These are phyloP conservation scores for Tuta absoluta DNA, from an alignment of 2,888 invertebrate genomes.

Conservation along the genomic window DNA sequence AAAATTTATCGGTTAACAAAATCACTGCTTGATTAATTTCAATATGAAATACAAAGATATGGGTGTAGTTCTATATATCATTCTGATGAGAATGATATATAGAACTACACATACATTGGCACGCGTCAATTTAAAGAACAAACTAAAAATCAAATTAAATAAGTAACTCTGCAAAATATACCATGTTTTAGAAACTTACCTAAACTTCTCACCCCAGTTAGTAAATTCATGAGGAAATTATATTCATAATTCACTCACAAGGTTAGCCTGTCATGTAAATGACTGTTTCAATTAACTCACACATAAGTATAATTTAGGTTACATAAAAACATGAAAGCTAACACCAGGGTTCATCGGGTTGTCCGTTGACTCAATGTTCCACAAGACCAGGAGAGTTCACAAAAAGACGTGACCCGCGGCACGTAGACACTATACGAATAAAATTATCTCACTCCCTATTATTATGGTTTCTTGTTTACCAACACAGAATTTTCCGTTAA, in stretches of 20 bases:
- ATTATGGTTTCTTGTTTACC: slow-evolving; percentile 48
- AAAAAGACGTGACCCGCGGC: background rate
- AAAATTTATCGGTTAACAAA: too few species aligned
- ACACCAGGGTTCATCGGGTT: background rate
- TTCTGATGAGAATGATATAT: too few species aligned
- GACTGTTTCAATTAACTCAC: background rate
- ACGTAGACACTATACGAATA: background rate
- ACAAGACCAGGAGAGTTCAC: background rate
- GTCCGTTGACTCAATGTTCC: background rate
- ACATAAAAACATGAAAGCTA: background rate
- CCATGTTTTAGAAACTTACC: background rate
- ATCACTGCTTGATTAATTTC: too few species aligned
- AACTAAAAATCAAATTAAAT: background rate
- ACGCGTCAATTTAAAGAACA: too few species aligned
- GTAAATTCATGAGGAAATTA: background rate
- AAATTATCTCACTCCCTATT: slow-evolving; percentile 1
- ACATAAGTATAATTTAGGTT: too few species aligned
- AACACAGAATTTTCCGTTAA: slow-evolving; percentile 46
- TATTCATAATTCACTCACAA: background rate
- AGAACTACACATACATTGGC: too few species aligned
- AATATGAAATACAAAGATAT: too few species aligned
- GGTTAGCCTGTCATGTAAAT: background rate
- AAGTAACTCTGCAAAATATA: background rate
- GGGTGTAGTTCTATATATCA: too few species aligned
- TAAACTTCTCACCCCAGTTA: background rate